Base-by-base conservation (phyloP, 37 sponge, comb jelly and placozoan genomes). In the Crambe crambe region DNA sequence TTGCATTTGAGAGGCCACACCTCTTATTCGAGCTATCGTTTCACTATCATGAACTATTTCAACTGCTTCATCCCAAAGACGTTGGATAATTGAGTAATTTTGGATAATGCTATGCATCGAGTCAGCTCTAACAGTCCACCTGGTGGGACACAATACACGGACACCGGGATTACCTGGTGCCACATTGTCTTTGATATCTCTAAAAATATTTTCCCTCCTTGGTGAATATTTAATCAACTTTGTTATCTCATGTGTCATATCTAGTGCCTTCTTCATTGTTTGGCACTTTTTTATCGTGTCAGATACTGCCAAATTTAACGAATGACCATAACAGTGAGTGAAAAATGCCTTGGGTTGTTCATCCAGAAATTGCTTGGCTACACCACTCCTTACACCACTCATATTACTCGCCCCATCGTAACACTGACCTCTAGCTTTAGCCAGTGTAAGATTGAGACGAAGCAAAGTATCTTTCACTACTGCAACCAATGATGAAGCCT, bases 301-400 rank as follows among this genome's bases (percentile, higher is more conserved):
- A 38, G 80, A 54, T 25, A 43, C 73, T 27, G 77, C 85, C 17
- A 90, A 61, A 59, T 90, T 90, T 17, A 90, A 75, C 30, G 68
- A n/a, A 68, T 89, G 84, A 34, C 80, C 84, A 80, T 89, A 83
- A 51, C 89, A 89, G 22, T 89, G 89, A 12, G 90, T 90, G 56
- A 62, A 90, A 58, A 58, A 58, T n/a, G 20, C 59, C 3, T 58
- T 58, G 3, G 20, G 35, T 72, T 66, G 20, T 81, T 81, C 85
- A 31, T 80, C 59, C 9, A 9, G 36, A 8, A 90, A 71, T 61
- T 25, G 58, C 30, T 56, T 70, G 32, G 90, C 85, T 1, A 90
- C 79, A 54, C 85, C 90, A 59, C 23, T 27, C 42, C 63, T 90
- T 32, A 23, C 21, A 15, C 85, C 85, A 27, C 47, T 37, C 81